Evolutionary conservation across 92 coral and sea anemone genomes (phyloP).

Genomic region (Phenganax stokvisi): DNA sequence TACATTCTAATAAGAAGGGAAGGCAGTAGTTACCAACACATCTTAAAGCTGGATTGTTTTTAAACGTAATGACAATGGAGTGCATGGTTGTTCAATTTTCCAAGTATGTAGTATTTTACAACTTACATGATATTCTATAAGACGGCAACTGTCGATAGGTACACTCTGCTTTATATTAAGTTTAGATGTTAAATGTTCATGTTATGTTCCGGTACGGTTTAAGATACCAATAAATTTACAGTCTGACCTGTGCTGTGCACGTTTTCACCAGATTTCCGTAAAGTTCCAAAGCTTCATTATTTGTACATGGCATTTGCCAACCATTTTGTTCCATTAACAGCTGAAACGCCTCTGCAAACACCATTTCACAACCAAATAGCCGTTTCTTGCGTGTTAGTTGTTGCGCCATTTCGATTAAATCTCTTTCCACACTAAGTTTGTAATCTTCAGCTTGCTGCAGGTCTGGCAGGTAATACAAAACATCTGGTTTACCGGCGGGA

Average conservation of each 20-base stretch:
- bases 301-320: conserved; percentile 13
- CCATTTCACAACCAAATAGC: conserved; percentile 10
- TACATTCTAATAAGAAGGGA: no score
- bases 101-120: no score
- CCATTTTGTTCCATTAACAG: conserved; percentile 2
- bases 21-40: no score
- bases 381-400: conserved; percentile 4
- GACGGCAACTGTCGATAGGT: no score
- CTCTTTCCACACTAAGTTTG: conserved; percentile 1
- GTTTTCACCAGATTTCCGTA: not conserved
- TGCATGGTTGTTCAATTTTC: no score
- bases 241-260: not conserved
- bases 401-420: conserved; percentile 9
- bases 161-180: no score
- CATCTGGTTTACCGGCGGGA: conserved; percentile 53
- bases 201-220: not conserved
- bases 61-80: no score
- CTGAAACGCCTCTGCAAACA: not conserved
- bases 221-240: not conserved
- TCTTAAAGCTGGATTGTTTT: no score
- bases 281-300: conserved; percentile 13
- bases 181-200: no score
- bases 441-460: conserved; percentile 18
- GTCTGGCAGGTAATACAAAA: conserved; percentile 43
- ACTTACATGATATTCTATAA: no score